These are phyloP conservation scores for Uropetala carovei DNA, from an alignment of 2,888 invertebrate species.

Conservation along the genomic window DNA sequence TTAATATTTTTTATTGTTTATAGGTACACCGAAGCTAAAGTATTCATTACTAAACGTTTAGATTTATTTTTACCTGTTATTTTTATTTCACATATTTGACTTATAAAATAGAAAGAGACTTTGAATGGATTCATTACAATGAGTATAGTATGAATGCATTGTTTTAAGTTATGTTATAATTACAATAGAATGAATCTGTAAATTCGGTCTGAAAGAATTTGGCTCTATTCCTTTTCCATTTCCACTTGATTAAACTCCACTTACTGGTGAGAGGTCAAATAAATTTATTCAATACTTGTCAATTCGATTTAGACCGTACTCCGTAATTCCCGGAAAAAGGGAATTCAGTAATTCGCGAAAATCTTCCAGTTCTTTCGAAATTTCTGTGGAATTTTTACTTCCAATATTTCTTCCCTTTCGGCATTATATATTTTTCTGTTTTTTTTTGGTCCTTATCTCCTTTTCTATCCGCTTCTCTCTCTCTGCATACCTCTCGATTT, in stretches of 20 bases:
- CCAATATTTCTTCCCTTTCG: not conserved
- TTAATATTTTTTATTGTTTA: no score
- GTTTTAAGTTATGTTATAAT: no score
- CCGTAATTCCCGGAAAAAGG: not conserved
- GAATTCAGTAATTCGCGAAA: not conserved
- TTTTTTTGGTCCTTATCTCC: not conserved
- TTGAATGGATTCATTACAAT: no score
- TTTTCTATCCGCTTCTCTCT: not conserved
- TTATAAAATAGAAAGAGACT: no score
- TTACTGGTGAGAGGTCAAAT: not conserved
- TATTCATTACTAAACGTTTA: no score
- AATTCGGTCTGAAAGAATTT: no score
- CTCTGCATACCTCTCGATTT: not conserved
- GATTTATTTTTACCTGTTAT: no score
- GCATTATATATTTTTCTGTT: not conserved
- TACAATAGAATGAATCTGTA: no score
- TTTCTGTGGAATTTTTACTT: not conserved
- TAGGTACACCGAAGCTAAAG: no score
- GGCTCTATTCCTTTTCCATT: not conserved
- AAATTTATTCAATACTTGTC: not conserved
- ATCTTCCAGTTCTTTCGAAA: not conserved
- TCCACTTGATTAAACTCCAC: not conserved
- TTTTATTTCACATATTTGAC: no score
- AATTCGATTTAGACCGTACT: not conserved
- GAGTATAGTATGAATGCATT: no score